Base-by-base conservation (phyloP, 2,888 invertebrate species). In the Ptychoptera contaminata region DNA sequence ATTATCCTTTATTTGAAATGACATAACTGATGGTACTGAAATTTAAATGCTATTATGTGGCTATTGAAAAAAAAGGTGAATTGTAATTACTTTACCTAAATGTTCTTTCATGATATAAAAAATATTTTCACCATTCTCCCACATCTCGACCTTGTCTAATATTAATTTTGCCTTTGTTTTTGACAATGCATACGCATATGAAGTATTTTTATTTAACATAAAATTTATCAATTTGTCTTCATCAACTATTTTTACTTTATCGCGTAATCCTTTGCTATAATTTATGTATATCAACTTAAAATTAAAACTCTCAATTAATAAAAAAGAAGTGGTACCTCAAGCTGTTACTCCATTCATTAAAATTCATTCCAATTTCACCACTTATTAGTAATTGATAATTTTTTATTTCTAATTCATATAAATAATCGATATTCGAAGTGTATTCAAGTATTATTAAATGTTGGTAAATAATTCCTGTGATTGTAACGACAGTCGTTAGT, bases 1-100 rank as follows among this genome's bases (percentile, higher is more conserved):
- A 15, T 23, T 16, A 34, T 42, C 34, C 4, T 16, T 16, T 2
- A 42, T 30, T 35, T 42, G 16, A 23, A 16, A 42, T 23, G 42
- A 42, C 42, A 42, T 42, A 8, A 42, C 16, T 11, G 34, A 34
- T n/a, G 42, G 42, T 2, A 42, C 42, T 42, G 10, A 23, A 23
- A 23, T 23, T 23, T 5, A 5, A 23, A 23, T 23, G 3, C 7
- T 23, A 23, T 5, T 23, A 23, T 5, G 3, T 23, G 7, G 23
- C 3, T 23, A 5, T 23, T 5, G 4, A 23, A 23, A 23, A 23
- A 23, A 23, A 23, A n/a, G n/a, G n/a, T n/a, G n/a, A n/a, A n/a
- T n/a, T n/a, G n/a, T 23, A 5, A 23, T 23, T 23, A 5, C 23
- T 3, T 3, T 23, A 23, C 23, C 23, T 23, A 23, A 16, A 23